Evolutionary conservation across 2,888 invertebrate species (phyloP), one percentile per base, ranked within the genome.

Genomic region (Rhamphomyia laevipes): DNA sequence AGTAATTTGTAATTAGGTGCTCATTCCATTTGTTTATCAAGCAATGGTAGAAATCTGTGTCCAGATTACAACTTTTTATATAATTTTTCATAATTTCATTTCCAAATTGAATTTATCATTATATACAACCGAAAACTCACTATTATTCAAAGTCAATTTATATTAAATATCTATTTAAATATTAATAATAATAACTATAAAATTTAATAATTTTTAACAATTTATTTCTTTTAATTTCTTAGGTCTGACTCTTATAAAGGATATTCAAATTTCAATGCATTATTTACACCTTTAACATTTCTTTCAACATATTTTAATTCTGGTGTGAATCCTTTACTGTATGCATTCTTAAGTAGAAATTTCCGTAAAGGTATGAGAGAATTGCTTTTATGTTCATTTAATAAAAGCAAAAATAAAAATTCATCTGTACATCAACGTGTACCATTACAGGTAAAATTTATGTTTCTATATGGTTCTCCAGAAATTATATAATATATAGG

Each of bases 231-330:
- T 15, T 16, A 18, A 40, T 38, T 43, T 48, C 52, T 4, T 60
- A 71, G 70, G 70, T 80, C 80, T 55, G 73, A 73, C 46, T 76
- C 75, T 54, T 84, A 83, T 67, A 75, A 80, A 56, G 85, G 84
- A 53, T 76, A 80, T 59, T 80, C 82, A 53, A 79, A 83, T 62
- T 84, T 87, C 64, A 84, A 85, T 61, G 81, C 82, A 9, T 72
- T 86, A 16, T 75, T 91, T 53, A 89, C 90, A 11, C 91, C 92
- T 2, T 75, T 89, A 52, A 89, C 90, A 21, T 91, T 88, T 69
- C 78, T 93, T 53, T 78, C 90, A 57, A 81, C 91, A 41, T 94
- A 91, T 67, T 81, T 87, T 69, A 92, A 93, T 74, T 91, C 90
- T 16, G 92, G 85, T 44, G 79, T 93, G 54, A 93, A 94, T 71